These are phyloP conservation scores for Myripristis jacobus DNA, from an alignment of 2,797 vertebrate genomes.

Conservation along the genomic window DNA sequence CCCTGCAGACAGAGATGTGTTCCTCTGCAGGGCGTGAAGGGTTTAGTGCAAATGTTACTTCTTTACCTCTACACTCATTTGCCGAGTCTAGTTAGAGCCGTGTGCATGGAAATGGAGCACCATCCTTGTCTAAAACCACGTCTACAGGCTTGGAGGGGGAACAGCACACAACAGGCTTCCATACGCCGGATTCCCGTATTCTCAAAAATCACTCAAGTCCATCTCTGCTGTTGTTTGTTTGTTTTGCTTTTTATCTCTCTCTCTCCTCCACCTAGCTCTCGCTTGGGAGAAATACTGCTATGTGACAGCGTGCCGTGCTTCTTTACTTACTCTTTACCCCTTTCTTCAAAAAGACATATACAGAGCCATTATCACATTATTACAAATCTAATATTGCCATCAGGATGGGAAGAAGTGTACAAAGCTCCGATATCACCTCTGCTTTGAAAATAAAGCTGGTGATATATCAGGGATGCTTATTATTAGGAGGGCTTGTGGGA, in stretches of 20 bases:
- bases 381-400: conserved; percentile 45
- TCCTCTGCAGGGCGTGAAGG: conserved; percentile 63
- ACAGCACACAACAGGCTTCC: conserved; percentile 35
- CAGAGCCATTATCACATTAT: neutral
- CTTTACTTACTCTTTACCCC: conserved; percentile 14
- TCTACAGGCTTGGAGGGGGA: conserved; percentile 50
- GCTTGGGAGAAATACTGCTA: conserved; percentile 30
- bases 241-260: neutral
- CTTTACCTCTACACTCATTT: conserved; percentile 50
- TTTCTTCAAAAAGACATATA: neutral
- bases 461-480: conserved; percentile 48
- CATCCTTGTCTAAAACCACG: conserved; percentile 62
- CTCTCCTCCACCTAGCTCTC: conserved; percentile 12
- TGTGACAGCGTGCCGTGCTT: conserved; percentile 18
- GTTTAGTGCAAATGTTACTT: conserved; percentile 81
- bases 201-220: conserved; percentile 32
- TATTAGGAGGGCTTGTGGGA: conserved; percentile 24
- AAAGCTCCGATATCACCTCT: conserved; percentile 59
- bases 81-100: conserved; percentile 62
- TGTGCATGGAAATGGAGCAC: conserved; percentile 63
- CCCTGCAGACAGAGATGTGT: conserved; percentile 34
- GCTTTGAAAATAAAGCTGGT: conserved; percentile 79
- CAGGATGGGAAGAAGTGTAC: conserved; percentile 31
- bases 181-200: conserved; percentile 36
- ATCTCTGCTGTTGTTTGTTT: neutral